Base-by-base conservation (phyloP, 2,797 vertebrate genomes). In the Tragelaphus oryx region DNA sequence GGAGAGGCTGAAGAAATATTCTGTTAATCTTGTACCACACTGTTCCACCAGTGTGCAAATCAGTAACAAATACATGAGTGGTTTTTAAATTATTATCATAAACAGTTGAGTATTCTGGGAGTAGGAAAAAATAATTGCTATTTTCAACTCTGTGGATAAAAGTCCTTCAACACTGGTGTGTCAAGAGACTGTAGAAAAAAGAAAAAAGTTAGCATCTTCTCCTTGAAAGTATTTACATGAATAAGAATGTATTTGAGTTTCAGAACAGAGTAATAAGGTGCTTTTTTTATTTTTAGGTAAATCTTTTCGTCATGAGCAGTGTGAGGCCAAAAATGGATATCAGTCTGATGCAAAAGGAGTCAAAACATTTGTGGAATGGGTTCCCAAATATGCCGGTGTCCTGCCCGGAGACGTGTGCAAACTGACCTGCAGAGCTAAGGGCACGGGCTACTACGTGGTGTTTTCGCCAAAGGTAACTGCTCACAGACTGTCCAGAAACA, bases 281-380 rank as follows among this genome's bases (percentile, higher is more conserved):
- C 94, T 62, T 62, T 71, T 65, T 33, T 20, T 62, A 97, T 97
- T 93, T 97, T 57, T 97, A 99, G 99, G 96, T 97, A 99, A 99
- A 98, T 99, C 98, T 96, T 99, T 99, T 97, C 99, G 99, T 11
- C 99, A 99, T 94, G 99, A 99, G 98, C 99, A 99, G 81, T 99
- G 99, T 91, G 99, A 99, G 96, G 98, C 99, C 81, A 99, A 99
- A 57, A 99, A 99, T 30, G 99, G 99, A 5, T 99, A 99, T 84
- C 99, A 99, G 96, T 99, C 99, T 1, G 99, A 99, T 37, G 98
- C 99, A 18, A 99, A 99, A 97, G 99, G 99, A 60, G 98, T 99
- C 93, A 99, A 99, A 98, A 99, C 99, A 0, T 99, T 99, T 74
- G 99, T 99, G 75, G 99, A 99, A 96, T 99, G 99, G 99, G 99